Percentiles rank a stretch among this genome's conserved stretches.
These are phyloP conservation scores for Lophius piscatorius DNA, from an alignment of 2,113 vertebrate genomes.

Conservation along the genomic window DNA sequence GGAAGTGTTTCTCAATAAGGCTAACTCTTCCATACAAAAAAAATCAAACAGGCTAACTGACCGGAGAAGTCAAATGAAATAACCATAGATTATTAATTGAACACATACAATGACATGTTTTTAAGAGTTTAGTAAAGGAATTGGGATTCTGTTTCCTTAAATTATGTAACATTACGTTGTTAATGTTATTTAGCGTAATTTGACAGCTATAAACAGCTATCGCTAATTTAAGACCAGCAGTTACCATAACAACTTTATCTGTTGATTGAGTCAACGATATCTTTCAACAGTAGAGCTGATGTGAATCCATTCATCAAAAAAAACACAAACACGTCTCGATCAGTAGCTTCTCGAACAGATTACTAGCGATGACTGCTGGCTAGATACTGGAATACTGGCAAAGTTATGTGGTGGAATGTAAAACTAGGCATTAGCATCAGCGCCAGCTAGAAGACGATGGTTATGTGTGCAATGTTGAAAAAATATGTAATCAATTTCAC, in stretches of 20 bases:
- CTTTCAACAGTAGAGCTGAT: background rate
- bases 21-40: slow-evolving; percentile 9
- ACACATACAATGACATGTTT: background rate
- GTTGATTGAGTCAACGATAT: background rate
- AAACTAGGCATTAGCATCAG: slow-evolving; percentile 27
- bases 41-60: slow-evolving; percentile 20
- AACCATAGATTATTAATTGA: background rate
- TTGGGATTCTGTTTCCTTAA: background rate
- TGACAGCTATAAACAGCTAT: background rate
- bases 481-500: rapidly evolving
- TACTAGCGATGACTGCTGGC: background rate
- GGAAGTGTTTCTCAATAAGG: background rate
- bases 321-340: rapidly evolving
- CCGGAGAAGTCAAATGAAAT: background rate
- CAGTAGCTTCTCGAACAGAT: no score
- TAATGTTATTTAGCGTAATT: background rate
- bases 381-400: slow-evolving; percentile 1
- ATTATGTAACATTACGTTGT: no score
- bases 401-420: slow-evolving; percentile 52
- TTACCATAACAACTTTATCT: background rate
- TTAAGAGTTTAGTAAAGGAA: rapidly evolving
- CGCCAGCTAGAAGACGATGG: background rate
- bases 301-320: background rate
- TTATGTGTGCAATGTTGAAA: background rate
- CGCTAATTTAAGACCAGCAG: no score